Conservation (phyloP, 1,140 invertebrate genomes). For the Orchestia grillus region DNA sequence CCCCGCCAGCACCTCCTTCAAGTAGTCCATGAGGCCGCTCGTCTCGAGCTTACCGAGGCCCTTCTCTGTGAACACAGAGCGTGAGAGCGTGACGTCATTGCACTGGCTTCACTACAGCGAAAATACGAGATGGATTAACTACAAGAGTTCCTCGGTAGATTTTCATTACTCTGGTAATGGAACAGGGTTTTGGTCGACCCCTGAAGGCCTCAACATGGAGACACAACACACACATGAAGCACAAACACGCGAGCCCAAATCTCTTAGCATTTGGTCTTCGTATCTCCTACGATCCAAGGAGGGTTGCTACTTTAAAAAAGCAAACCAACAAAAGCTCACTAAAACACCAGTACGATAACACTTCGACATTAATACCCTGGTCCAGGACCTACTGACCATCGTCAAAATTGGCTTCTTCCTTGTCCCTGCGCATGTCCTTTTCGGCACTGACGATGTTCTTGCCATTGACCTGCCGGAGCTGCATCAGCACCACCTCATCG, state of each 20-base stretch:
- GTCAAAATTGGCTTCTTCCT: constrained; percentile 73
- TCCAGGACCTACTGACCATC: constrained; percentile 69
- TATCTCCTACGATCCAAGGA: neutral
- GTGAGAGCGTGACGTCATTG: neutral
- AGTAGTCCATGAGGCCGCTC: constrained; percentile 81
- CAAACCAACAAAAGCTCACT: neutral
- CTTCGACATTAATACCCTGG: neutral
- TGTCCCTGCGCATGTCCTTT: constrained; percentile 89
- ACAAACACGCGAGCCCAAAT: neutral
- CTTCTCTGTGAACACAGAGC: neutral
- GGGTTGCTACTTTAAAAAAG: neutral
- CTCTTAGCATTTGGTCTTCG: neutral
- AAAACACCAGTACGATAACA: neutral
- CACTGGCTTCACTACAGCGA: neutral
- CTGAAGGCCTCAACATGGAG: too few relatives aligned
- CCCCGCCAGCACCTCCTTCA: constrained; percentile 79
- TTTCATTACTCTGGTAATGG: neutral
- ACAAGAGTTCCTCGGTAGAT: neutral
- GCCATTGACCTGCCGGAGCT: constrained; percentile 86
- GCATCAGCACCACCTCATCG: constrained; percentile 94
- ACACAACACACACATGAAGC: neutral
- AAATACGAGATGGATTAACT: neutral
- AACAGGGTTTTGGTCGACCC: neutral
- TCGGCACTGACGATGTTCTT: constrained; percentile 90
- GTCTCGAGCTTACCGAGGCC: constrained; percentile 72